Evolutionary conservation across 2,113 vertebrate genomes (phyloP).

Genomic region (Actenoides lindsayi): DNA sequence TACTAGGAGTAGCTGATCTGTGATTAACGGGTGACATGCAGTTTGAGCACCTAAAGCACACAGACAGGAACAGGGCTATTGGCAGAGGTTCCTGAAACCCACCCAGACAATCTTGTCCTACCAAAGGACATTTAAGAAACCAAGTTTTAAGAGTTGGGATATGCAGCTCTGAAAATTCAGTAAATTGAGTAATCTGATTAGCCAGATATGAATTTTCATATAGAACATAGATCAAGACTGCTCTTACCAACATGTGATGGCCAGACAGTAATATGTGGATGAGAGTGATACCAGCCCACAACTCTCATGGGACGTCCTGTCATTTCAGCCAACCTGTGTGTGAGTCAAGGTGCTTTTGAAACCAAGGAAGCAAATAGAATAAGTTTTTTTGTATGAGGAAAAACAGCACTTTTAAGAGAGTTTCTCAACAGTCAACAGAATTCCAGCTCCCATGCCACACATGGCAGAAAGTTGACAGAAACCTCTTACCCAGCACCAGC

Average conservation of each 20-base stretch:
- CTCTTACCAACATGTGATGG: constrained; percentile 92
- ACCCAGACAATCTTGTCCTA: background rate
- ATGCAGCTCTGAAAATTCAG: background rate
- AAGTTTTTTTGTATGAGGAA: background rate
- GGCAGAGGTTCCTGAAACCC: background rate
- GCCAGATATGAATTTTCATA: background rate
- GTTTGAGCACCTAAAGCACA: background rate
- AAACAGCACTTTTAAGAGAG: background rate
- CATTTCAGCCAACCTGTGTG: constrained; percentile 90
- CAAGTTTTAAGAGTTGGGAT: background rate
- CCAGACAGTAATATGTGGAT: constrained; percentile 98
- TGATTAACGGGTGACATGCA: no score
- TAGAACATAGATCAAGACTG: background rate
- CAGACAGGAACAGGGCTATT: background rate
- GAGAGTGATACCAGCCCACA: constrained; percentile 98
- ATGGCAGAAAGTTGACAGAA: background rate
- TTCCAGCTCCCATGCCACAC: no score
- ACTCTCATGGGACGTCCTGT: constrained; percentile 93
- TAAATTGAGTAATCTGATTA: rapidly evolving
- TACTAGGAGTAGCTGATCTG: background rate
- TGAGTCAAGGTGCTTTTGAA: constrained; percentile 65
- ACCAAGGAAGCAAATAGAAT: background rate
- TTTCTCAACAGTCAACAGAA: background rate
- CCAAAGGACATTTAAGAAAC: rapidly evolving
- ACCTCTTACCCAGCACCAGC: background rate